Evolutionary conservation across 2,888 invertebrate genomes (phyloP).

Genomic region (Mesoligia furuncula): DNA sequence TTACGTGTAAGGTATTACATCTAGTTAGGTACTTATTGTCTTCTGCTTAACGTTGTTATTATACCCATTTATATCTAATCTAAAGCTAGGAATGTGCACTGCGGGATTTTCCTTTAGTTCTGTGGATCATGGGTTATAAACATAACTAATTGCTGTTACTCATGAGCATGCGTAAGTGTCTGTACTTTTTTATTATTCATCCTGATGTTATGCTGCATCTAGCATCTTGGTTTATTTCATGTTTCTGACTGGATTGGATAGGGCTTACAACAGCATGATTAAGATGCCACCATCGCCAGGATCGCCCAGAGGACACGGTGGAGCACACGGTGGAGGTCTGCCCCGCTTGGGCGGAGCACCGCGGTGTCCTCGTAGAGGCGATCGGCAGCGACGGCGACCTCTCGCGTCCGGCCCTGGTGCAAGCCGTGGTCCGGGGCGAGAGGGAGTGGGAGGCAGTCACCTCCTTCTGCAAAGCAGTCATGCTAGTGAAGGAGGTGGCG

Average conservation of each 20-base stretch:
- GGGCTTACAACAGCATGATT: neutral
- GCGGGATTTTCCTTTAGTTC: constrained; percentile 41
- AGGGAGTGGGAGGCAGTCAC: too few relatives aligned
- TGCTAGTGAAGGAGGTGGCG: too few relatives aligned
- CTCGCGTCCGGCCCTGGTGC: too few relatives aligned
- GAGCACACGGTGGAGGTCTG: too few relatives aligned
- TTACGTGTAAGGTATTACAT: constrained; percentile 57
- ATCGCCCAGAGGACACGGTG: too few relatives aligned
- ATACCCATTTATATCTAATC: constrained; percentile 33
- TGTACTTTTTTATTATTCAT: neutral
- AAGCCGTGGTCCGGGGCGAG: too few relatives aligned
- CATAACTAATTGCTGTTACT: constrained; percentile 35
- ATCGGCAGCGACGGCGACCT: too few relatives aligned
- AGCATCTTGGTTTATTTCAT: neutral
- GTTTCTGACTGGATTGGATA: neutral
- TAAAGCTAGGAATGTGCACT: constrained; percentile 35
- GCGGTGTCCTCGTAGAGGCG: too few relatives aligned
- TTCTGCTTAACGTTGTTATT: constrained; percentile 47
- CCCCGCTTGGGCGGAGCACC: too few relatives aligned
- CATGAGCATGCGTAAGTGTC: neutral
- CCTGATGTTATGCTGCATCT: neutral
- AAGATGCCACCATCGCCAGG: too few relatives aligned
- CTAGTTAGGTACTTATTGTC: constrained; percentile 56
- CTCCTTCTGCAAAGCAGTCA: too few relatives aligned
- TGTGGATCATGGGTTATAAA: constrained; percentile 9